phyloP scores from a whole-genome alignment of 2,113 vertebrate genomes.

The Bolborhynchus lineola region DNA sequence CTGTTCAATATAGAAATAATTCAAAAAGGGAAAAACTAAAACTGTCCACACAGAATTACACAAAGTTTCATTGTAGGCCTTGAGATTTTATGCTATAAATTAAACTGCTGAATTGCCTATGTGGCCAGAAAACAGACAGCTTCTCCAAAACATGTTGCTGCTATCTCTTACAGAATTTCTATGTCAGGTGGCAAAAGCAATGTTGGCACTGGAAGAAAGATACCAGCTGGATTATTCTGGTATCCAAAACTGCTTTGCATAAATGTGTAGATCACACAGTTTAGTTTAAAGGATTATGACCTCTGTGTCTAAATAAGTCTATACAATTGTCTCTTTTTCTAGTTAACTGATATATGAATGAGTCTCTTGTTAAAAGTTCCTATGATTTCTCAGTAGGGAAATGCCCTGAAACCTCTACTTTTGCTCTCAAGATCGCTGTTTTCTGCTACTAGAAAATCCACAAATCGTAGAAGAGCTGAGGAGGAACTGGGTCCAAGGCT shows the following conservation, averaged over 20 bases:
- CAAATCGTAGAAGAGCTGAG: not conserved
- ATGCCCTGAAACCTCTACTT: not conserved
- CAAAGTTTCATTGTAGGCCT: not conserved
- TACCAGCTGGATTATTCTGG: not conserved
- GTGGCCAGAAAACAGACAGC: not conserved
- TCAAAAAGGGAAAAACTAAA: not conserved
- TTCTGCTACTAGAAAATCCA: not conserved
- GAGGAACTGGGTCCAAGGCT: not conserved
- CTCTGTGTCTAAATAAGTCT: not conserved
- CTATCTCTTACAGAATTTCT: not conserved
- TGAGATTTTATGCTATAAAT: not conserved
- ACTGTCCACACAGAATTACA: not conserved
- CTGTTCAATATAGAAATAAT: not conserved
- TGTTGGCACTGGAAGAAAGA: not conserved
- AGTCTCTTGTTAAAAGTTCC: not conserved
- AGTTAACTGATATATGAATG: not conserved
- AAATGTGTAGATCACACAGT: not conserved
- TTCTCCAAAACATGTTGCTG: not conserved
- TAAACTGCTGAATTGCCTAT: not conserved
- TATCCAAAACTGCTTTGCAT: not conserved
- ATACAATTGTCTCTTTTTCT: not conserved
- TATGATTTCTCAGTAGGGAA: not conserved
- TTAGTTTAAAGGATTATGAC: not conserved
- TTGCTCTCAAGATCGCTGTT: not conserved
- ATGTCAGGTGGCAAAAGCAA: not conserved